A percentile compares a stretch with the other conserved stretches of the same genome.
Evolutionary conservation across 1,140 invertebrate genomes (phyloP).

Genomic region (Heliconius melpomene): DNA sequence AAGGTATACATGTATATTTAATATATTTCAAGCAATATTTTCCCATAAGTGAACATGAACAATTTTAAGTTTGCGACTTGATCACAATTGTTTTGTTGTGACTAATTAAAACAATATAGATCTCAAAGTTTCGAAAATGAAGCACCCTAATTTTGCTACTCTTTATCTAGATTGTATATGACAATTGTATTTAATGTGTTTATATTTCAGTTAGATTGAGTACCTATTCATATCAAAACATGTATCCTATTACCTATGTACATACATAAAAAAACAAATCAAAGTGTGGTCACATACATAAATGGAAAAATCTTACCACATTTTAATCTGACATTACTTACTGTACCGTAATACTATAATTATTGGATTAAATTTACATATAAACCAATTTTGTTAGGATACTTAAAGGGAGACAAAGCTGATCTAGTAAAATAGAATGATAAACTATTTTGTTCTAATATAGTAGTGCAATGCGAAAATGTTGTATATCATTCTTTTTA

Average conservation of each 20-base stretch:
- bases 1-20: not conserved
- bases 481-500: not conserved
- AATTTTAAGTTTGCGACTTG: not conserved
- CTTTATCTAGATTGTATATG: not conserved
- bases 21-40: not conserved
- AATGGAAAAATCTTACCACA: no score
- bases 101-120: not conserved
- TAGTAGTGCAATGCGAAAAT: slow-evolving; percentile 4
- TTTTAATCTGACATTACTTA: no score
- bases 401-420: no score
- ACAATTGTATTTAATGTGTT: not conserved
- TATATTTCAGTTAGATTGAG: no score
- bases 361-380: no score
- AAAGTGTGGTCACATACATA: no score
- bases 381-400: no score
- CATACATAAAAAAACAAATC: no score
- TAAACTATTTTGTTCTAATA: not conserved
- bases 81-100: slow-evolving; percentile 9
- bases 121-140: not conserved
- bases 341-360: no score
- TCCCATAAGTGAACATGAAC: not conserved
- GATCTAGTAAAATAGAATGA: no score
- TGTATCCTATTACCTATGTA: not conserved
- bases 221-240: not conserved
- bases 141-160: not conserved